A percentile compares a stretch with the other conserved stretches of the same genome.
Evolutionary conservation across 2,797 vertebrate genomes (phyloP).

Genomic region (Myiotriccus ornatus): DNA sequence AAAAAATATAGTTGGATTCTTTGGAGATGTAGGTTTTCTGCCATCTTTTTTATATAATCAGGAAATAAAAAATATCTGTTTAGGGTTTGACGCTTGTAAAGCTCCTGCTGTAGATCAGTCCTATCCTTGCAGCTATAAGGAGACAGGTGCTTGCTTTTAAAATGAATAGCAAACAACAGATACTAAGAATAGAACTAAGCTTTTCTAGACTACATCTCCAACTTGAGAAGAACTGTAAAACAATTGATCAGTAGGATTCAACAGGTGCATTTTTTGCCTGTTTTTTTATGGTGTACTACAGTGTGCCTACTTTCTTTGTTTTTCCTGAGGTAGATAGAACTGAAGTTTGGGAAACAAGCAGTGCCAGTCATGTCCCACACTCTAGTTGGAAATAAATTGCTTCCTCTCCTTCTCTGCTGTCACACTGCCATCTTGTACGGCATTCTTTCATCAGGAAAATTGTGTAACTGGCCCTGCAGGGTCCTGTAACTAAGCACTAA

Average conservation of each 20-base stretch:
- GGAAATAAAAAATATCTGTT: not conserved
- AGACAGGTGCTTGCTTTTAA: not conserved
- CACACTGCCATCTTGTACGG: not conserved
- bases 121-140: not conserved
- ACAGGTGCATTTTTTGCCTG: rapidly evolving
- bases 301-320: not conserved
- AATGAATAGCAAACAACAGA: not conserved
- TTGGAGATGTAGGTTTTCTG: not conserved
- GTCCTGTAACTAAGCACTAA: not conserved
- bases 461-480: not conserved
- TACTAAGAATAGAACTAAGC: not conserved
- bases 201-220: not conserved
- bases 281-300: not conserved
- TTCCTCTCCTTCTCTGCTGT: not conserved
- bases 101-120: not conserved
- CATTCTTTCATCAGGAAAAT: not conserved
- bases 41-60: not conserved
- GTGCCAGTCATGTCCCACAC: not conserved
- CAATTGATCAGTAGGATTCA: not conserved
- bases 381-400: not conserved
- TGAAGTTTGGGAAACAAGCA: not conserved
- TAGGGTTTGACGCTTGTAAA: not conserved
- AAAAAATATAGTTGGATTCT: not conserved
- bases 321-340: not conserved
- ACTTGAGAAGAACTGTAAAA: not conserved